phyloP scores from a whole-genome alignment of 2,797 vertebrate species.

The Fistularia tabacaria region DNA sequence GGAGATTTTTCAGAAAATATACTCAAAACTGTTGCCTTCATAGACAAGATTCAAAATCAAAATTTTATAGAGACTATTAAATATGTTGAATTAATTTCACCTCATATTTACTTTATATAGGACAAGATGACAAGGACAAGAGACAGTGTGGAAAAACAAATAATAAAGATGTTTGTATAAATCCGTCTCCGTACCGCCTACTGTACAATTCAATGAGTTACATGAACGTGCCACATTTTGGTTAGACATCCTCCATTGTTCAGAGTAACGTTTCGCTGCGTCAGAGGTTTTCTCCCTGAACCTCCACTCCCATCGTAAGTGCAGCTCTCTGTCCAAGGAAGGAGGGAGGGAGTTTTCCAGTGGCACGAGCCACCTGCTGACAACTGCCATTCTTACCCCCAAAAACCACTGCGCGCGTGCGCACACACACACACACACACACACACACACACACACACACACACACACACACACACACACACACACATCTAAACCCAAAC shows the following conservation, averaged over 20 bases:
- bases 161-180: too few relatives aligned
- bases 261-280: constrained; percentile 60
- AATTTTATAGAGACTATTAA: too few relatives aligned
- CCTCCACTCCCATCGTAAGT: constrained; percentile 35
- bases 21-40: too few relatives aligned
- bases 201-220: constrained; percentile 47
- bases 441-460: constrained; percentile 55
- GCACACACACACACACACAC: constrained; percentile 51
- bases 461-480: constrained; percentile 31
- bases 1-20: too few relatives aligned
- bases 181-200: neutral
- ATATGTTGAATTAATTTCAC: too few relatives aligned
- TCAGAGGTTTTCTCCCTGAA: constrained; percentile 62
- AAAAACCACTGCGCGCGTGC: constrained; percentile 34
- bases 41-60: too few relatives aligned
- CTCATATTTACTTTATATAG: too few relatives aligned
- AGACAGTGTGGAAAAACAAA: neutral
- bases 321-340: constrained; percentile 32
- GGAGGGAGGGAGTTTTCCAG: constrained; percentile 52
- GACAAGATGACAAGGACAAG: neutral
- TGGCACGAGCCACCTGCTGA: constrained; percentile 72
- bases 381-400: constrained; percentile 52
- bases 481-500: constrained; percentile 61
- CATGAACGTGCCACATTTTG: constrained; percentile 68
- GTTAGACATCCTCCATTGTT: constrained; percentile 43